Percentiles rank a stretch among this genome's conserved stretches.
phyloP scores from a whole-genome alignment of 2,888 invertebrate species.

The Erynnis tages region DNA sequence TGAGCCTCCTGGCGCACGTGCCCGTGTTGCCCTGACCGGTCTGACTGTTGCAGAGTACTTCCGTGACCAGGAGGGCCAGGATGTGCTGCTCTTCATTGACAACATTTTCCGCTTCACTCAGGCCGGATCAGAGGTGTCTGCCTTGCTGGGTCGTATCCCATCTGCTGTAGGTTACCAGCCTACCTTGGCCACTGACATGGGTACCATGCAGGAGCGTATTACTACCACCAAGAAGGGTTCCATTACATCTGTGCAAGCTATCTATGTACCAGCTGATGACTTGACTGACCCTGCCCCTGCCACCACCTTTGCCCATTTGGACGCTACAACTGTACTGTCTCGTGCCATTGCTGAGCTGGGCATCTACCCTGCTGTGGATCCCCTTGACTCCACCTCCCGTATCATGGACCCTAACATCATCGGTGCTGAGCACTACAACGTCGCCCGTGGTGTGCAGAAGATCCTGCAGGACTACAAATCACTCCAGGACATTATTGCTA shows the following conservation, averaged over 20 bases:
- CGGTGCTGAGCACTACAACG: constrained; percentile 93
- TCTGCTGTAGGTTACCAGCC: constrained; percentile 98
- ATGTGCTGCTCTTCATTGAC: constrained; percentile 97
- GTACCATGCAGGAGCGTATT: constrained; percentile 98
- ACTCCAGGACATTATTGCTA: constrained; percentile 94
- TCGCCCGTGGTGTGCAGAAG: constrained; percentile 95
- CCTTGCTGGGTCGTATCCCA: constrained; percentile 96
- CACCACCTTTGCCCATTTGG: constrained; percentile 97
- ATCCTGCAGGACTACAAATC: constrained; percentile 92
- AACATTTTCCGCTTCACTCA: constrained; percentile 98
- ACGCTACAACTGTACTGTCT: constrained; percentile 96
- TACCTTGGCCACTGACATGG: constrained; percentile 98
- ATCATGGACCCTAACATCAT: constrained; percentile 97
- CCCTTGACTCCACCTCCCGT: constrained; percentile 96
- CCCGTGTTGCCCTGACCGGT: constrained; percentile 95
- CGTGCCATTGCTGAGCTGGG: constrained; percentile 96
- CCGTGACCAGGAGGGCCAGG: constrained; percentile 96
- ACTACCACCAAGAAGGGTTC: constrained; percentile 96
- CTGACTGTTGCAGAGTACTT: constrained; percentile 97
- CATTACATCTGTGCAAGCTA: constrained; percentile 97
- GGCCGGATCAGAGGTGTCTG: constrained; percentile 95
- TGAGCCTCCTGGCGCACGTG: constrained; percentile 97
- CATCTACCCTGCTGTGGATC: constrained; percentile 97
- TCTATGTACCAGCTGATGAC: constrained; percentile 98
- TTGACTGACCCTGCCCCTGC: constrained; percentile 98